Evolutionary conservation across 2,888 invertebrate species (phyloP), one percentile per base, ranked within the genome.

Genomic region (Himalopsyche anomala): DNA sequence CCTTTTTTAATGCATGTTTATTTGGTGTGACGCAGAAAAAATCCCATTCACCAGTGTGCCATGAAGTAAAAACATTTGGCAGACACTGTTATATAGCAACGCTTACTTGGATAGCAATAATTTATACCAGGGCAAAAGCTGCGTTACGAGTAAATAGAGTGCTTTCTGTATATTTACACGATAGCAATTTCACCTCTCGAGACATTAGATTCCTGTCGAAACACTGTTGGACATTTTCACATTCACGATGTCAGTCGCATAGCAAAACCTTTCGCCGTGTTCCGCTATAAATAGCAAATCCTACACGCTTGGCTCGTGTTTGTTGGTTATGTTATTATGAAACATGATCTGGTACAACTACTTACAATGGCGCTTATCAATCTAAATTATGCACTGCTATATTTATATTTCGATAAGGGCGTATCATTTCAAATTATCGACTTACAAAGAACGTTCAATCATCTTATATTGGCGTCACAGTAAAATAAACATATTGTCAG

Each of bases 251-350:
- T 19, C 38, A 17, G 17, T 5, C 42, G 42, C 74, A 19, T 62
- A 56, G 42, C 74, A n/a, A 38, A n/a, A 40, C 56, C 51, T 51
- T 84, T 62, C 56, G 69, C 62, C 62, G 84, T 56, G 84, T 84
- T 54, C 55, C 81, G 56, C 74, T 80, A 74, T 40, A 81, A 84
- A 84, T 81, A 45, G 62, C 81, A 36, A 84, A 81, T 81, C 84
- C 84, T 84, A 84, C 84, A 62, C 84, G 81, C 74, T 45, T 51
- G 81, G 28, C 54, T 81, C 54, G 51, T 62, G 51, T 80, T 40
- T 81, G 81, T 84, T 81, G 84, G 80, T 80, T 55, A 81, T 81
- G 74, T 74, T 74, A 38, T 74, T 74, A 74, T 74, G 74, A 74
- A 74, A 74, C 74, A 15, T 11, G 36, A 15, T 74, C 19, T 38